Percentiles rank a stretch among this genome's conserved stretches.
Conservation (phyloP, 1,140 invertebrate genomes). For the Drosophila punjabiensis region DNA sequence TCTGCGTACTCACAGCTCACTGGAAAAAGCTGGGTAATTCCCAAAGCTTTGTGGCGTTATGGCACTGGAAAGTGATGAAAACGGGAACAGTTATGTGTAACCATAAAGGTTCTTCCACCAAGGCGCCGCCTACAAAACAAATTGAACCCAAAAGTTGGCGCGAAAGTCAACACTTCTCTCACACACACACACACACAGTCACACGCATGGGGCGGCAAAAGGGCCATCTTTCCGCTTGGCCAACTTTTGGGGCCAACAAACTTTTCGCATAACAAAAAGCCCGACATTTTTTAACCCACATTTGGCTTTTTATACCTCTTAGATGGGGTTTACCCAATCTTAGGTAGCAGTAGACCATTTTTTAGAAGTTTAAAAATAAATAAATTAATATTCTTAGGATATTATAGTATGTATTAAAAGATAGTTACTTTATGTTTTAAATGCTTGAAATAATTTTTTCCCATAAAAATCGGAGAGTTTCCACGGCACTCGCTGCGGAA, state of each 20-base stretch:
- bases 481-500: not conserved
- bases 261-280: slow-evolving; percentile 32
- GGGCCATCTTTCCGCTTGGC: slow-evolving; percentile 20
- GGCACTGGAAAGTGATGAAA: slow-evolving; percentile 40
- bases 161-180: slow-evolving; percentile 39
- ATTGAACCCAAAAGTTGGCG: slow-evolving; percentile 43
- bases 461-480: not conserved
- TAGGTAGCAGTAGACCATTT: not conserved
- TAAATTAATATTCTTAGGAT: not conserved
- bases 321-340: not conserved
- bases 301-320: slow-evolving; percentile 6
- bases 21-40: slow-evolving; percentile 6
- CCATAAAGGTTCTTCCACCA: slow-evolving; percentile 23
- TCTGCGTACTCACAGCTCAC: slow-evolving; percentile 1
- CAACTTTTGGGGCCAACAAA: slow-evolving; percentile 29
- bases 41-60: slow-evolving; percentile 15
- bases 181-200: not conserved
- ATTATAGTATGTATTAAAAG: not conserved
- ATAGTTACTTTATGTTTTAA: too few relatives aligned
- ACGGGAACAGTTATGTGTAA: slow-evolving; percentile 42
- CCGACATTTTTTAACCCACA: slow-evolving; percentile 24
- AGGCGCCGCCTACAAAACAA: slow-evolving; percentile 22
- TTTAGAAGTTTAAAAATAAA: not conserved
- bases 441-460: too few relatives aligned
- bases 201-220: not conserved